Evolutionary conservation across 1,140 invertebrate genomes (phyloP), one percentile per base, ranked within the genome.

Genomic region (Globodera ellingtonae): DNA sequence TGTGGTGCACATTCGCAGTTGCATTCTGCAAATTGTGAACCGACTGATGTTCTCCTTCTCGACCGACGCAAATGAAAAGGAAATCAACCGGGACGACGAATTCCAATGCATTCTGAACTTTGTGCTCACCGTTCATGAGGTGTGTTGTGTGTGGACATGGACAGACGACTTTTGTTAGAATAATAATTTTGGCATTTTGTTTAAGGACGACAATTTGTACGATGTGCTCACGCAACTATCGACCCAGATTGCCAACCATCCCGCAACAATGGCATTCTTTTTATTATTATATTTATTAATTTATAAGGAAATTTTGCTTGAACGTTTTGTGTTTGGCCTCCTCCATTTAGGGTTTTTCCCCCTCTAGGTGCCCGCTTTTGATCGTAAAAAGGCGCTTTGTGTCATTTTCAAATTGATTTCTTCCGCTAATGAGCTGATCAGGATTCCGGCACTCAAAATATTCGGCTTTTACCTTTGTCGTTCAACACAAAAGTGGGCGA

Each of bases 41-140:
- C 81, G 79, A 35, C 52, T 85, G 72, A 79, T 86, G 47, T 84
- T 88, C 67, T 47, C 65, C 35, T 21, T 52, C 47, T 4, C 72
- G 24, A 24, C 18, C 52, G 78, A 44, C n/a, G 62, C 78, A 7
- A 82, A 83, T 9, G 83, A 86, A 35, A 79, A 81, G 65, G 84
- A 85, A n/a, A 72, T 72, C 44, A 84, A 79, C 48, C 96, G 98
- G 90, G 96, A 98, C 86, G 97, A 99, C 90, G 97, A 99, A 90
- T 92, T 99, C 44, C 97, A 99, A 90, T 96, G 95, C 80, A 95
- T 99, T 88, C 92, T 99, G 8, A 99, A 99, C 91, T 99, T 97
- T 90, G 91, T 99, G 78, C 96, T 95, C 52, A 98, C 95, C 72
- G 94, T 98, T 91, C 94, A 97, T 90, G 95, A 97, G 92, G 94